Percentiles rank a stretch among this genome's conserved stretches.
Conservation (phyloP, 2,888 invertebrate species). For the Diogma glabrata region DNA sequence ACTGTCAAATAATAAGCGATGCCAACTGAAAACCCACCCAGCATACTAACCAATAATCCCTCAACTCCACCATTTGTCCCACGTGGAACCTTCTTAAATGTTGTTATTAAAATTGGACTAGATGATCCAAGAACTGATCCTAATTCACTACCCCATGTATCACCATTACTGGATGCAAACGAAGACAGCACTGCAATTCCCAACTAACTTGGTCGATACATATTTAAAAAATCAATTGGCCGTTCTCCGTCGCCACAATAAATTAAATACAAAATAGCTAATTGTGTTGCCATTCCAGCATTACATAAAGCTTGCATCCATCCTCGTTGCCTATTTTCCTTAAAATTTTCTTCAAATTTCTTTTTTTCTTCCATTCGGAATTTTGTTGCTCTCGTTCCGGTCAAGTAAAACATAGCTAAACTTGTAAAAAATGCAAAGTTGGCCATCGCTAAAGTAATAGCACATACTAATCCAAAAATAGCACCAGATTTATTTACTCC, state of each 20-base stretch:
- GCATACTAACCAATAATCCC: constrained; percentile 44
- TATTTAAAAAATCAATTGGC: constrained; percentile 61
- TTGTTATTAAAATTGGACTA: constrained; percentile 65
- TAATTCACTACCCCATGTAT: constrained; percentile 85
- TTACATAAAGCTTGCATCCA: constrained; percentile 88
- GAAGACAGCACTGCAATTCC: constrained; percentile 65
- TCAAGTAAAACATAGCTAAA: constrained; percentile 64
- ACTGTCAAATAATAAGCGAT: constrained; percentile 56
- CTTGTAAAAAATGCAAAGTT: constrained; percentile 64
- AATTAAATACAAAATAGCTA: constrained; percentile 64
- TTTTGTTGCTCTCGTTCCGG: constrained; percentile 72
- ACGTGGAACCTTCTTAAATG: constrained; percentile 60
- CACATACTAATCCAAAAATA: constrained; percentile 55
- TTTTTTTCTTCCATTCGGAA: constrained; percentile 52
- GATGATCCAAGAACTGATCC: constrained; percentile 59
- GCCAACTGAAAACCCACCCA: constrained; percentile 50
- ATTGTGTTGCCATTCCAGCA: constrained; percentile 70
- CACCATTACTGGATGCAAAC: constrained; percentile 72
- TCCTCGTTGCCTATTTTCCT: constrained; percentile 76
- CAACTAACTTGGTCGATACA: constrained; percentile 75
- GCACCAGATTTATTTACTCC: constrained; percentile 62
- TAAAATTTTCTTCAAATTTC: constrained; percentile 63
- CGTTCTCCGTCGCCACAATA: constrained; percentile 69
- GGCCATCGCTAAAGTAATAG: constrained; percentile 64
- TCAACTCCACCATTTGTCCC: constrained; percentile 88